These are phyloP conservation scores for Romanogobio albipinnatus DNA, from an alignment of 2,113 vertebrate species.

Conservation along the genomic window DNA sequence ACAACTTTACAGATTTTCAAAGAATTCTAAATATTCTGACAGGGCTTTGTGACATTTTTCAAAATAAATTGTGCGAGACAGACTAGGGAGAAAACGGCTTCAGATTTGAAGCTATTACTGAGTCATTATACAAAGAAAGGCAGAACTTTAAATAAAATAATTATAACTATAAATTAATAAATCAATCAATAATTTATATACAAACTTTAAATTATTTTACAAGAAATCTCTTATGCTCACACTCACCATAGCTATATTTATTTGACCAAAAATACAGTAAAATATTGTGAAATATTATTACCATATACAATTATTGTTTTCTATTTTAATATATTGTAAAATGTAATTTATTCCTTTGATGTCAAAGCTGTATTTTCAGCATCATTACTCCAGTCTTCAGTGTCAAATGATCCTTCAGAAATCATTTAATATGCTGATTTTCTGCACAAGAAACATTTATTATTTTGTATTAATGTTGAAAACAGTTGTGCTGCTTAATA, in stretches of 20 bases:
- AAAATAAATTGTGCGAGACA: conserved; percentile 50
- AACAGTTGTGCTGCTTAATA: no score
- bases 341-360: no score
- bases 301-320: no score
- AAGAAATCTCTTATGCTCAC: no score
- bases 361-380: no score
- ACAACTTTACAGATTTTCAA: conserved; percentile 47
- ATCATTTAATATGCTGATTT: neutral
- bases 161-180: neutral
- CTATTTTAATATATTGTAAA: no score
- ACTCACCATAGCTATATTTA: no score
- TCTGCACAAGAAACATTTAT: no score
- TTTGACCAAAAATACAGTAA: no score
- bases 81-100: conserved; percentile 45
- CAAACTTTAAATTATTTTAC: neutral
- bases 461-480: no score
- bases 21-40: conserved; percentile 70
- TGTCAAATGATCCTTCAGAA: neutral
- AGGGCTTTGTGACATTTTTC: conserved; percentile 71
- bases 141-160: neutral
- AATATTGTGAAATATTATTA: no score
- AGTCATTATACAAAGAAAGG: neutral
- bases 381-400: neutral
- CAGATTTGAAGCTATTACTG: neutral
- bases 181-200: neutral